Percentiles rank a stretch among this genome's conserved stretches.
Evolutionary conservation across 2,113 vertebrate species (phyloP).

Genomic region (Cinclus mexicanus): DNA sequence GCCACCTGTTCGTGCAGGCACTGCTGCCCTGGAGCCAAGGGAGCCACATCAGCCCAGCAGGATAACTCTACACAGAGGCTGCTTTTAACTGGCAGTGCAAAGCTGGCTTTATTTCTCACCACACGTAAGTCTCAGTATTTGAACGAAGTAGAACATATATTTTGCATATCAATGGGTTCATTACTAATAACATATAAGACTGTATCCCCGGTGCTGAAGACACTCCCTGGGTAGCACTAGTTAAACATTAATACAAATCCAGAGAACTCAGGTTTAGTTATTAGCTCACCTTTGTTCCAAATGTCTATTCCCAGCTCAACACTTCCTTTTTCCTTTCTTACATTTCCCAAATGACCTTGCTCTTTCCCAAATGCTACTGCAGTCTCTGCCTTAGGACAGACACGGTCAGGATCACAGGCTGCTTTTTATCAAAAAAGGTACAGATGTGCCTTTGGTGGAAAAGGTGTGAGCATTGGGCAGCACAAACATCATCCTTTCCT

Average conservation of each 20-base stretch:
- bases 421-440: neutral
- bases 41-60: neutral
- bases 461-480: neutral
- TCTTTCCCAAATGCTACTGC: neutral
- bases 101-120: neutral
- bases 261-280: neutral
- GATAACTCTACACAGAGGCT: accelerated
- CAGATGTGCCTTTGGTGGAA: neutral
- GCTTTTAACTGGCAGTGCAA: neutral
- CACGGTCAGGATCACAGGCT: neutral
- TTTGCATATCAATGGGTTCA: neutral
- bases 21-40: accelerated
- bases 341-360: neutral
- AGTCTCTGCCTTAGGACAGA: neutral
- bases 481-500: neutral
- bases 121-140: neutral
- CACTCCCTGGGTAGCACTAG: neutral
- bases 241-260: neutral
- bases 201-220: neutral
- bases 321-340: neutral
- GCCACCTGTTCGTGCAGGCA: neutral
- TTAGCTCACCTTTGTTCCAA: neutral
- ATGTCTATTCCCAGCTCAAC: neutral
- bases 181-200: neutral
- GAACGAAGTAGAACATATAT: neutral